Conservation (phyloP, 2,113 vertebrate genomes). For the Corynorhinus townsendii region DNA sequence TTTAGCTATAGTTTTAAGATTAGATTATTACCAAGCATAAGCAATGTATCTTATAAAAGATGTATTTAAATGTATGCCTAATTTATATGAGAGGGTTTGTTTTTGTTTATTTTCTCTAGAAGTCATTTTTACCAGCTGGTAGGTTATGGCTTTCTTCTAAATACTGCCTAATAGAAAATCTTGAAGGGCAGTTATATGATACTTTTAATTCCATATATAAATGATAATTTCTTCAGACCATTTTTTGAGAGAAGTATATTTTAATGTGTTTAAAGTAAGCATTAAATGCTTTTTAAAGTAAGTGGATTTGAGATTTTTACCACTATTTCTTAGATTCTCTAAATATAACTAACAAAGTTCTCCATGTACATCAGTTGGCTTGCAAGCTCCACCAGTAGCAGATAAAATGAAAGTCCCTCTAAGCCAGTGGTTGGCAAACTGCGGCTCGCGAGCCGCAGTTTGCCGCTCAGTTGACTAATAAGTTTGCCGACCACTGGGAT, state of each 20-base stretch:
- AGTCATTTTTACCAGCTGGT: background rate
- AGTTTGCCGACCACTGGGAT: too few relatives aligned
- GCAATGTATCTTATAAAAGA: background rate
- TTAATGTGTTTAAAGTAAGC: slow-evolving; percentile 15
- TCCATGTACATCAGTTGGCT: background rate
- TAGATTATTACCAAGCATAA: background rate
- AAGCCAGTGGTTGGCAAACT: background rate
- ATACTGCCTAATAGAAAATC: background rate
- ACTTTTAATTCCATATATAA: slow-evolving; percentile 23
- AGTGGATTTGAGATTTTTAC: slow-evolving; percentile 9
- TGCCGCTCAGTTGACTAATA: too few relatives aligned
- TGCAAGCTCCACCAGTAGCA: background rate
- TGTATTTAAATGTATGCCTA: background rate
- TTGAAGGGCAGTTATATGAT: background rate
- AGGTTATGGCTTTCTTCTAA: slow-evolving; percentile 8
- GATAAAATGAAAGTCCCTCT: background rate
- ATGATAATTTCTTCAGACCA: background rate
- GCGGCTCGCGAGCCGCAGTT: too few relatives aligned
- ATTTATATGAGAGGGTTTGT: background rate
- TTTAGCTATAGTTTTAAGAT: background rate
- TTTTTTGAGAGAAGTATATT: slow-evolving; percentile 3
- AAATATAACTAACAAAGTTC: background rate
- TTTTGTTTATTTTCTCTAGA: slow-evolving; percentile 30
- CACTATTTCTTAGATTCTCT: background rate
- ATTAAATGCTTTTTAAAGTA: background rate